Conservation (phyloP, 2,797 vertebrate species). For the Bryconaethiops microstoma region DNA sequence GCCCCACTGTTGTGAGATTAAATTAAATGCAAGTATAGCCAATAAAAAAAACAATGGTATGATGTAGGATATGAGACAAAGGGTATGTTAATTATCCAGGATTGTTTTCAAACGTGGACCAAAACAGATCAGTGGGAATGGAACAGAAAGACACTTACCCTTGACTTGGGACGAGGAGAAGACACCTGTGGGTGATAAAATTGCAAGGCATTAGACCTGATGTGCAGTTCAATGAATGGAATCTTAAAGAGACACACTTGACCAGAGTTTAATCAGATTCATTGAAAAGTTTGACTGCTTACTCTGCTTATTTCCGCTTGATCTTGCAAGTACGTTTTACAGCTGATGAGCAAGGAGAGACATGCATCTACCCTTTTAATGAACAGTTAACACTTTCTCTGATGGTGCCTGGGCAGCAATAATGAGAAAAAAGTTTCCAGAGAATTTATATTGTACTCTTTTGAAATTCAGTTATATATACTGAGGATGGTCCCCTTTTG, state of each 20-base stretch:
- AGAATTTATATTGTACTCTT: no score
- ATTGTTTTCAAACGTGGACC: background rate
- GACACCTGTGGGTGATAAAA: conserved; percentile 72
- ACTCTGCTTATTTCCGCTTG: background rate
- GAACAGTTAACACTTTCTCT: background rate
- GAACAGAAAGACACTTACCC: conserved; percentile 70
- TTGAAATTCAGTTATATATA: background rate
- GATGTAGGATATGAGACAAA: background rate
- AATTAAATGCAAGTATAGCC: background rate
- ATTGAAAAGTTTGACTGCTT: background rate
- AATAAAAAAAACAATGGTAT: background rate
- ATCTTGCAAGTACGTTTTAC: conserved; percentile 15
- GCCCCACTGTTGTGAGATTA: background rate
- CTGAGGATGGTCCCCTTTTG: background rate
- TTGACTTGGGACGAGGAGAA: conserved; percentile 81
- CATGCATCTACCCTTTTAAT: conserved; percentile 39
- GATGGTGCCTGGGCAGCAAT: background rate
- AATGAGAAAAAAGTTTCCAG: background rate
- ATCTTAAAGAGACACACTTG: conserved; percentile 41
- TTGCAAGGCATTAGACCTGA: conserved; percentile 25
- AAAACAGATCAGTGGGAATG: conserved; percentile 23
- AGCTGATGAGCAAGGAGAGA: conserved; percentile 17
- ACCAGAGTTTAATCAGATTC: background rate
- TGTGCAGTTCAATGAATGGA: background rate
- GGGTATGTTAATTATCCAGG: background rate